Evolutionary conservation across 2,888 invertebrate species (phyloP).

Genomic region (Agrotis puta): DNA sequence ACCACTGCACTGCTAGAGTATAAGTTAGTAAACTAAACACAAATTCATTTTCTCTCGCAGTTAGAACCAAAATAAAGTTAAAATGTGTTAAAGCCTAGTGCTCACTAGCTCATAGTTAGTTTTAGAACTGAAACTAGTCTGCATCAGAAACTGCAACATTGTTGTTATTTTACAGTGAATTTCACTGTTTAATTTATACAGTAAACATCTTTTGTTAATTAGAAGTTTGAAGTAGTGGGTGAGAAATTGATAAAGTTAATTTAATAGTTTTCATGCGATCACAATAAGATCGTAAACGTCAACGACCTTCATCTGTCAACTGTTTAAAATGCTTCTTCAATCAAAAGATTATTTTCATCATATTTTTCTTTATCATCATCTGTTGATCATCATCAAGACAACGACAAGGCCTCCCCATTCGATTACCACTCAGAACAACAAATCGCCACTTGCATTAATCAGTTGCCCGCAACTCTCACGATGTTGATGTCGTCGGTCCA

Average conservation of each 20-base stretch:
- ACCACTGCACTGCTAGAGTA: no score
- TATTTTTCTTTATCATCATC: no score
- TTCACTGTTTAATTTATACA: constrained; percentile 3
- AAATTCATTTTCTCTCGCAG: neutral
- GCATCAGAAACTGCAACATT: neutral
- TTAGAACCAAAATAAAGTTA: constrained; percentile 24
- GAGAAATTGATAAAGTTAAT: neutral
- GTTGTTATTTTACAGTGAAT: neutral
- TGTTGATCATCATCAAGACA: no score
- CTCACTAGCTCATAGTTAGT: constrained; percentile 31
- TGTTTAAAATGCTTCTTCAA: no score
- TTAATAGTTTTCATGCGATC: neutral
- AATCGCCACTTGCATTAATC: no score
- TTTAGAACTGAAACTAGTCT: constrained; percentile 6
- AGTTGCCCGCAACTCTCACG: no score
- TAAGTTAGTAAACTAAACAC: neutral
- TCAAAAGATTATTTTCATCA: no score
- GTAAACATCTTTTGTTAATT: neutral
- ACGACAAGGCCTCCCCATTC: no score
- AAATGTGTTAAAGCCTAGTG: constrained; percentile 16
- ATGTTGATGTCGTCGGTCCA: no score
- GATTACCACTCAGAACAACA: no score
- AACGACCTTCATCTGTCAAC: no score
- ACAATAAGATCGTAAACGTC: neutral
- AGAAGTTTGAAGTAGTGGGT: neutral